These are phyloP conservation scores for Virgularia gustaviana DNA, from an alignment of 92 coral and sea anemone species.

Conservation along the genomic window DNA sequence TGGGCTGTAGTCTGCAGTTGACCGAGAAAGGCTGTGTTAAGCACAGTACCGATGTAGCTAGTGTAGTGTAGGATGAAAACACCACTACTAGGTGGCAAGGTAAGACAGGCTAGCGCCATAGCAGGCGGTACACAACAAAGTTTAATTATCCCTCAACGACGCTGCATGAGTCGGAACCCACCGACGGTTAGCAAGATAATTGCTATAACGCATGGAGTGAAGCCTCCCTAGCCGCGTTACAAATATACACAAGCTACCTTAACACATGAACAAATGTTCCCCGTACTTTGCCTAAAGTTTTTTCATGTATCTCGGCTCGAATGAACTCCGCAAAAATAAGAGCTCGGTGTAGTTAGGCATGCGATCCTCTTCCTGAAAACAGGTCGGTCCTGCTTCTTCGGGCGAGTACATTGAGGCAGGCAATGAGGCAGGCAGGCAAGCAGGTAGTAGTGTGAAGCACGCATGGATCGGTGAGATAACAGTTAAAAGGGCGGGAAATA, in stretches of 20 bases:
- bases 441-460: neutral
- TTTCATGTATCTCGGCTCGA: no score
- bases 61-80: no score
- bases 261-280: neutral
- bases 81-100: constrained; percentile 31
- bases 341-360: neutral
- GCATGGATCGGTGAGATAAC: constrained; percentile 29
- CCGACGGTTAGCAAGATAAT: constrained; percentile 28
- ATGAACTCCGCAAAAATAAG: no score
- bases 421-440: no score
- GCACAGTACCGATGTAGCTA: no score
- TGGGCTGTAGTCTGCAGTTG: no score
- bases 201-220: constrained; percentile 28
- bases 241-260: neutral
- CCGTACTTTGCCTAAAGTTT: no score
- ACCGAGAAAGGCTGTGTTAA: no score
- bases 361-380: no score
- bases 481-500: constrained; percentile 23
- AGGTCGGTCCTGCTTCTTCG: no score
- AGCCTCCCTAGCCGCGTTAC: neutral
- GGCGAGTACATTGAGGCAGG: neutral
- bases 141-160: constrained; percentile 38
- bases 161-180: constrained; percentile 40
- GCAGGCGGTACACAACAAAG: constrained; percentile 37
- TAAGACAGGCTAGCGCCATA: no score